Evolutionary conservation across 2,113 vertebrate genomes (phyloP).

Genomic region (Phoxinus phoxinus): DNA sequence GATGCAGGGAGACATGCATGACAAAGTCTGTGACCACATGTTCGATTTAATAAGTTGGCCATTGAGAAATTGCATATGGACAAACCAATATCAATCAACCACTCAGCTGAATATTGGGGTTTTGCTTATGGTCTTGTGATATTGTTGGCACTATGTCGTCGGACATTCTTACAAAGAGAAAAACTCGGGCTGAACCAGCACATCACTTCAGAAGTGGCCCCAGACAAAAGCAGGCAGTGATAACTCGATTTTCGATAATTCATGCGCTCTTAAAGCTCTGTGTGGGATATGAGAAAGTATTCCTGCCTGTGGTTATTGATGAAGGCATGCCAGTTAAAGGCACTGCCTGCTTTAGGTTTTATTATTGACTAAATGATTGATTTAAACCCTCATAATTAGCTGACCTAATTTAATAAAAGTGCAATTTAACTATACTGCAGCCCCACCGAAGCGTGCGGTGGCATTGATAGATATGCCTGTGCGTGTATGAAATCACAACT

Average conservation of each 20-base stretch:
- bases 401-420: slow-evolving; percentile 82
- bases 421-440: slow-evolving; percentile 81
- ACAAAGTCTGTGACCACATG: not conserved
- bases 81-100: not conserved
- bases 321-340: slow-evolving; percentile 70
- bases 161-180: not conserved
- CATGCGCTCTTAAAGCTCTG: slow-evolving; percentile 72
- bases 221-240: slow-evolving; percentile 68
- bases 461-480: slow-evolving; percentile 79
- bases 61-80: not conserved
- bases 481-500: slow-evolving; percentile 74
- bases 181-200: slow-evolving; percentile 22
- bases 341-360: slow-evolving; percentile 70
- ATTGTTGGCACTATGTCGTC: slow-evolving; percentile 4
- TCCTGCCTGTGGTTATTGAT: slow-evolving; percentile 76
- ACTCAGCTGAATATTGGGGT: not conserved
- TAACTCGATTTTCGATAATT: slow-evolving; percentile 77
- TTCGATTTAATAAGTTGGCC: not conserved
- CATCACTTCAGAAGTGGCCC: slow-evolving; percentile 58
- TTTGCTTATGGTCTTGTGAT: slow-evolving; percentile 8
- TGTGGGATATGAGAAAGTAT: slow-evolving; percentile 62
- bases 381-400: slow-evolving; percentile 84
- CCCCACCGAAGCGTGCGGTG: slow-evolving; percentile 73
- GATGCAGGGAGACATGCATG: not conserved
- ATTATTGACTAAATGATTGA: slow-evolving; percentile 82